Percentiles rank a stretch among this genome's conserved stretches.
phyloP scores from a whole-genome alignment of 2,888 invertebrate species.

The Pharmacophagus antenor region DNA sequence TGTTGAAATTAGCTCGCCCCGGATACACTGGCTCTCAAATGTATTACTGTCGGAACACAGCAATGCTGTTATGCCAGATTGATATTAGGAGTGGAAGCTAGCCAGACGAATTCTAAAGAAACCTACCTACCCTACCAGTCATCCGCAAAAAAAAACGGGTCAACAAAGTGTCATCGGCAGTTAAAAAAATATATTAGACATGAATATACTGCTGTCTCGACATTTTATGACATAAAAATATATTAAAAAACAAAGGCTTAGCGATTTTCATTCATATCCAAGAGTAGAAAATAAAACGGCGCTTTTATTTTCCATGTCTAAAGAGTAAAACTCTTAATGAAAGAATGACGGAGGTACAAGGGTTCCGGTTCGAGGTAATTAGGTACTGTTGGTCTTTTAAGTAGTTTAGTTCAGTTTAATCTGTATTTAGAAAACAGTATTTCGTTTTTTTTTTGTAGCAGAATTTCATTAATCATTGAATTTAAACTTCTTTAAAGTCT shows the following conservation, averaged over 20 bases:
- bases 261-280: not conserved
- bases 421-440: not conserved
- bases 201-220: too few relatives aligned
- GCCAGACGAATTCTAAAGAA: too few relatives aligned
- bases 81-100: too few relatives aligned
- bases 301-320: not conserved
- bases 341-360: constrained; percentile 2
- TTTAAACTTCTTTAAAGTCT: too few relatives aligned
- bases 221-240: not conserved
- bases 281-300: not conserved
- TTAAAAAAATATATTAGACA: not conserved
- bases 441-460: too few relatives aligned
- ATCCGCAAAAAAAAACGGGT: not conserved
- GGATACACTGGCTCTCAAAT: too few relatives aligned
- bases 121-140: too few relatives aligned
- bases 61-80: too few relatives aligned
- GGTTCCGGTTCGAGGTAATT: constrained; percentile 1
- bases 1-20: too few relatives aligned
- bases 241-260: constrained; percentile 1
- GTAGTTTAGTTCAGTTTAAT: not conserved
- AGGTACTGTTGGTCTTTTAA: not conserved
- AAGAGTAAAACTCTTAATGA: constrained; percentile 1
- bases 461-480: too few relatives aligned
- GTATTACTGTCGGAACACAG: too few relatives aligned
- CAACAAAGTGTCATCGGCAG: not conserved